Base-by-base conservation (phyloP, 2,113 vertebrate genomes). In the Tupaia chinensis region DNA sequence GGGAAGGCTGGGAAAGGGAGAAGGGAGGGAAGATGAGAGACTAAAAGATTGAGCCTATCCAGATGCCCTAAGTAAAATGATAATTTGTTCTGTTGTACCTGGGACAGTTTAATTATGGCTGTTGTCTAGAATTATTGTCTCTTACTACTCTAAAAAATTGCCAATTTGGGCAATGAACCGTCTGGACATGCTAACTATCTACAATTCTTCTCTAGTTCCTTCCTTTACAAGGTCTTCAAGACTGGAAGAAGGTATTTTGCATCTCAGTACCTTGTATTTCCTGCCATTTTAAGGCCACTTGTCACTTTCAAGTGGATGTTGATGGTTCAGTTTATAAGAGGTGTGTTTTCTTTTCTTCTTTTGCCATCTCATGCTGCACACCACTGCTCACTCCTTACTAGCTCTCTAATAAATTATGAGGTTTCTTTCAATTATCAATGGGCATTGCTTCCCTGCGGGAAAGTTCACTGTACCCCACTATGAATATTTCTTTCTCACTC, bases 141-240 rank as follows among this genome's bases (percentile, higher is more conserved):
- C 20, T 63, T 54, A 79, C 87, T 91, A 68, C 54, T 89, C 22
- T 90, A 6, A 58, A 89, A 96, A 79, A 72, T 61, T 74, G 53
- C 72, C 66, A n/a, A 17, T 82, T 94, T 74, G n/a, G 27, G 13
- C 20, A 82, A 23, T 60, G 54, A 70, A 82, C 16, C 25, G 10
- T 66, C 16, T 61, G 3, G 20, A 14, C 14, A 66, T 27, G 34
- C 56, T 86, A 23, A 76, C n/a, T 56, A 77, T 17, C 14, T 54
- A 5, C 4, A 77, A 22, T 32, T 54, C 53, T 53, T 84, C 68
- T 80, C n/a, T 5, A n/a, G 56, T 77, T 84, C 61, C 53, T 53
- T 9, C 84, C 19, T 97, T 84, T 27, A 29, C 17, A 29, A 11
- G 69, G 4, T 60, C 25, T 53, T 77, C 0, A 0, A 13, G 16